phyloP scores from a whole-genome alignment of 1,140 invertebrate genomes.

The Trichoplusia ni region DNA sequence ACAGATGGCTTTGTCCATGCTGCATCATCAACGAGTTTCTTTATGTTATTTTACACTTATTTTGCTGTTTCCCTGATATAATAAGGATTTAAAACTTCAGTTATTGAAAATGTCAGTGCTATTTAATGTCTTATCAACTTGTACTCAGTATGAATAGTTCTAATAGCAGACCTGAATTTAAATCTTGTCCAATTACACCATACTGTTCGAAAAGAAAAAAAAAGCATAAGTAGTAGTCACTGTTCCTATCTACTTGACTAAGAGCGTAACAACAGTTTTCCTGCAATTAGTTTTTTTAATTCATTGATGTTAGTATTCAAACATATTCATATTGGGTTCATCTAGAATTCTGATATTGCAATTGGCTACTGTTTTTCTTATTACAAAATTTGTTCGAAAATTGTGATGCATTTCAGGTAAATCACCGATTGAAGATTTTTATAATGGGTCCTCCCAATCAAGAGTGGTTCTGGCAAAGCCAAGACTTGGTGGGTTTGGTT shows the following conservation, averaged over 20 bases:
- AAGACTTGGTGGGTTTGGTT: constrained; percentile 68
- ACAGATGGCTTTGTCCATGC: constrained; percentile 34
- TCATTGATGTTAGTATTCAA: too few relatives aligned
- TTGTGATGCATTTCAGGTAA: constrained; percentile 47
- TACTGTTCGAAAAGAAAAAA: too few relatives aligned
- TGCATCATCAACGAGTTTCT: constrained; percentile 50
- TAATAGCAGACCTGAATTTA: neutral
- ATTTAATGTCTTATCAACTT: too few relatives aligned
- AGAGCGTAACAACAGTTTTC: too few relatives aligned
- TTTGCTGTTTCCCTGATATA: neutral
- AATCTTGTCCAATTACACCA: constrained; percentile 6
- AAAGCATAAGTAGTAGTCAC: too few relatives aligned
- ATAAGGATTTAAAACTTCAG: neutral
- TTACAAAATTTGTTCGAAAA: neutral
- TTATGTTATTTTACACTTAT: constrained; percentile 34
- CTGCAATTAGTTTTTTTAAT: too few relatives aligned
- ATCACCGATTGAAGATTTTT: constrained; percentile 63
- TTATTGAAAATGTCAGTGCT: too few relatives aligned
- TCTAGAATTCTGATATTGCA: too few relatives aligned
- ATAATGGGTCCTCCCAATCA: constrained; percentile 68
- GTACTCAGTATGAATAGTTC: too few relatives aligned
- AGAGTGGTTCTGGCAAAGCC: constrained; percentile 72
- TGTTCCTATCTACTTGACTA: too few relatives aligned
- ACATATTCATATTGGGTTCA: too few relatives aligned
- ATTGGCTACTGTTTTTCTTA: too few relatives aligned